Percentiles rank a stretch among this genome's conserved stretches.
Conservation (phyloP, 2,888 invertebrate species). For the Andrena marginata region DNA sequence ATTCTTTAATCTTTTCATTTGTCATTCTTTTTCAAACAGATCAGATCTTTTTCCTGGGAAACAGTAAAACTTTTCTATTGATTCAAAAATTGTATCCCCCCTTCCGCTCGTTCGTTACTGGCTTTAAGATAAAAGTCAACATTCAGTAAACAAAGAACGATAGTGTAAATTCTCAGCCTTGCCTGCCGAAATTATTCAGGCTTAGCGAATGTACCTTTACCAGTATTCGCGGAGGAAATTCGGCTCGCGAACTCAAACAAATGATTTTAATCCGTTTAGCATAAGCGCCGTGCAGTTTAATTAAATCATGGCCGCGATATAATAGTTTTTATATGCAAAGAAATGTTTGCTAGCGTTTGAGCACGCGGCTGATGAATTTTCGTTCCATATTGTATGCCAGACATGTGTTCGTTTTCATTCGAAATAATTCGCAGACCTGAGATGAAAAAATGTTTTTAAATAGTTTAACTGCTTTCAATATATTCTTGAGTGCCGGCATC, state of each 20-base stretch:
- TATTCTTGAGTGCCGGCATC: no score
- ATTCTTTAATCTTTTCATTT: no score
- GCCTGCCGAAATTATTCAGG: constrained; percentile 77
- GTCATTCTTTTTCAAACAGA: background rate
- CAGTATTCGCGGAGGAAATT: constrained; percentile 46
- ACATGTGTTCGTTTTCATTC: no score
- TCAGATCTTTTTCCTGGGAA: background rate
- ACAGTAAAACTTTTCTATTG: background rate
- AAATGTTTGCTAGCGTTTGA: background rate
- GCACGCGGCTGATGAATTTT: background rate
- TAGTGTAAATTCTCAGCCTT: constrained; percentile 73
- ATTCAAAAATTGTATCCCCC: background rate
- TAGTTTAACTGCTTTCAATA: no score
- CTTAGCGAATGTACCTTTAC: constrained; percentile 68
- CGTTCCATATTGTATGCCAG: no score
- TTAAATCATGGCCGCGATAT: constrained; percentile 68
- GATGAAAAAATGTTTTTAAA: no score
- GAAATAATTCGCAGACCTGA: no score
- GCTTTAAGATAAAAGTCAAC: constrained; percentile 69
- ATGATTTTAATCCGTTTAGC: constrained; percentile 80
- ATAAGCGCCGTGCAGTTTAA: constrained; percentile 76
- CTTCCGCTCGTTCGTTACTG: constrained; percentile 23
- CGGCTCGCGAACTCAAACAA: constrained; percentile 74
- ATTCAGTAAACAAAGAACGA: constrained; percentile 66
- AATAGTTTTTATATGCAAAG: constrained; percentile 34